Evolutionary conservation across 2,797 vertebrate species (phyloP).

Genomic region (Sebastiscus tertius): DNA sequence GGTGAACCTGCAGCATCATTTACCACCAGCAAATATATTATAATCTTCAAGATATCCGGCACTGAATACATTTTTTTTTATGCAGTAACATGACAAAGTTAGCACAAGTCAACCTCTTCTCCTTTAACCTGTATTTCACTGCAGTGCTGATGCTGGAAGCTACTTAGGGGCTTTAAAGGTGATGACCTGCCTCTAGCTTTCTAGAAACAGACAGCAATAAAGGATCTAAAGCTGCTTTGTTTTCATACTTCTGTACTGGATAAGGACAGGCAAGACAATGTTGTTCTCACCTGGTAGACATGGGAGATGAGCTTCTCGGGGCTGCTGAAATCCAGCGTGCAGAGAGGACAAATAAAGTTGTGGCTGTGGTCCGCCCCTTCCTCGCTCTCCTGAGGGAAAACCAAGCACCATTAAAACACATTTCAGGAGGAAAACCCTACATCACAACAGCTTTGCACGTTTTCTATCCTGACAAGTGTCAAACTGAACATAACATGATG

Average conservation of each 20-base stretch:
- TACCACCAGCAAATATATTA: neutral
- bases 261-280: neutral
- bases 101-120: slow-evolving; percentile 2
- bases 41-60: neutral
- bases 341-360: slow-evolving; percentile 91
- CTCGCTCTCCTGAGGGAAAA: slow-evolving; percentile 78
- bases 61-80: neutral
- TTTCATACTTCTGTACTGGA: neutral
- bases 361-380: slow-evolving; percentile 74
- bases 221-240: slow-evolving; percentile 12
- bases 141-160: neutral
- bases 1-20: neutral
- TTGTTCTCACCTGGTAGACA: slow-evolving; percentile 91
- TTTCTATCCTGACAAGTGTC: neutral
- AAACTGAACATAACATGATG: neutral
- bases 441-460: neutral
- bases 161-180: slow-evolving; percentile 39
- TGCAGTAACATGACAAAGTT: neutral
- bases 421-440: slow-evolving; percentile 9
- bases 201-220: slow-evolving; percentile 9
- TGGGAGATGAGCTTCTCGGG: slow-evolving; percentile 95
- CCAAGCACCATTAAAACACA: neutral
- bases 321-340: slow-evolving; percentile 92
- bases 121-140: neutral
- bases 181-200: slow-evolving; percentile 16